Percentiles rank a stretch among this genome's conserved stretches.
These are phyloP conservation scores for Tridacna gigas DNA, from an alignment of 2,888 invertebrate genomes.

Conservation along the genomic window DNA sequence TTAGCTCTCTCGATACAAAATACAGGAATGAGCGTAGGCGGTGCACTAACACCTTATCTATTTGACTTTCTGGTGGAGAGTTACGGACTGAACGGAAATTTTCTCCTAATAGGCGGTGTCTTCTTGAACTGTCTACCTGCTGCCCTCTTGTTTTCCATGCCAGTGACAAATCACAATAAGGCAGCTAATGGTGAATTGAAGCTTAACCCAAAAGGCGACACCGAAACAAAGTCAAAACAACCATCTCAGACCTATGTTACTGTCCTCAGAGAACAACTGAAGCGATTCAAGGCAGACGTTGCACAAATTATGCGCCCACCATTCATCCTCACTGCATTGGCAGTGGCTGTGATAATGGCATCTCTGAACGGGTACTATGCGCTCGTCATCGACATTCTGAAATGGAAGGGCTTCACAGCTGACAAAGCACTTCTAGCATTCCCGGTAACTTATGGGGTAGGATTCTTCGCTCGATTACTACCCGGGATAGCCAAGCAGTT, in stretches of 20 bases:
- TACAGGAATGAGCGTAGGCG: not conserved
- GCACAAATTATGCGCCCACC: not conserved
- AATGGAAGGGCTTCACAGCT: not conserved
- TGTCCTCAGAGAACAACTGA: not conserved
- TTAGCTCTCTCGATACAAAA: not conserved
- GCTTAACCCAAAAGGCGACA: too few relatives aligned
- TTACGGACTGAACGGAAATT: conserved; percentile 8
- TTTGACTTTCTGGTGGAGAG: not conserved
- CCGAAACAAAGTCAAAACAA: too few relatives aligned
- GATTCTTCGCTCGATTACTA: not conserved
- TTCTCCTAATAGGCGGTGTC: not conserved
- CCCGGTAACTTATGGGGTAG: conserved; percentile 11
- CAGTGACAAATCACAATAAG: too few relatives aligned
- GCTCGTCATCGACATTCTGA: not conserved
- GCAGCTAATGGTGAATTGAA: too few relatives aligned
- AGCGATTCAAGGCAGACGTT: not conserved
- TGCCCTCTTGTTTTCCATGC: not conserved
- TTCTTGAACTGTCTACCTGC: not conserved
- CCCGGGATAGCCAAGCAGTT: conserved; percentile 6
- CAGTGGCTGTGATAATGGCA: not conserved
- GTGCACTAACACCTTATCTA: not conserved
- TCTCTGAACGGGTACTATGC: conserved; percentile 11
- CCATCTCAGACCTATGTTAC: too few relatives aligned
- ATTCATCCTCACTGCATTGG: not conserved
- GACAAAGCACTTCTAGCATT: not conserved